Conservation (phyloP, 2,797 vertebrate species). For the Rhincodon typus region DNA sequence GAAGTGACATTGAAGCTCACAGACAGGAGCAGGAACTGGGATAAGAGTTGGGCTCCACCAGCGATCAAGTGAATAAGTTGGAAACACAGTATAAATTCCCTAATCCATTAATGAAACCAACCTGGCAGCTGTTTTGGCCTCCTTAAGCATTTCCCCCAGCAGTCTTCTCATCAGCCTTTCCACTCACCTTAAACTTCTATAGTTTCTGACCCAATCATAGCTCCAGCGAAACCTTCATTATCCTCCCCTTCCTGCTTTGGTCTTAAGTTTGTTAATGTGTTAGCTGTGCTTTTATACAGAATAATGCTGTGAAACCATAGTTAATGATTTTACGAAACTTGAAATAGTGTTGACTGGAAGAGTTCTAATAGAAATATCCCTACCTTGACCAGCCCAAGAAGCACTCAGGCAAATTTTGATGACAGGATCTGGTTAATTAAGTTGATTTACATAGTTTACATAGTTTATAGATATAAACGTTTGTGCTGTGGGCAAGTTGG, state of each 20-base stretch:
- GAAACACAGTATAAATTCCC: background rate
- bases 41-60: background rate
- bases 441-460: background rate
- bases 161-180: background rate
- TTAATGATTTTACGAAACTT: background rate
- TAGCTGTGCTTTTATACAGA: background rate
- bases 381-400: background rate
- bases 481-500: background rate
- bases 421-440: background rate
- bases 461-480: background rate
- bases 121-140: background rate
- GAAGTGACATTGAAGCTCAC: background rate
- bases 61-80: background rate
- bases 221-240: background rate
- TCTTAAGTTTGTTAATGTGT: background rate
- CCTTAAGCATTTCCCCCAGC: background rate
- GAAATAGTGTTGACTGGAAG: background rate
- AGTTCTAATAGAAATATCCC: background rate
- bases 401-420: background rate
- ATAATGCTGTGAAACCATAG: background rate
- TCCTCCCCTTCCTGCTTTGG: background rate
- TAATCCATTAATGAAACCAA: background rate
- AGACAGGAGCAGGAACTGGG: background rate
- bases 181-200: background rate
- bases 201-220: background rate